Percentiles rank a stretch among this genome's conserved stretches.
Evolutionary conservation across 2,888 invertebrate genomes (phyloP).

Genomic region (Acleris holmiana): DNA sequence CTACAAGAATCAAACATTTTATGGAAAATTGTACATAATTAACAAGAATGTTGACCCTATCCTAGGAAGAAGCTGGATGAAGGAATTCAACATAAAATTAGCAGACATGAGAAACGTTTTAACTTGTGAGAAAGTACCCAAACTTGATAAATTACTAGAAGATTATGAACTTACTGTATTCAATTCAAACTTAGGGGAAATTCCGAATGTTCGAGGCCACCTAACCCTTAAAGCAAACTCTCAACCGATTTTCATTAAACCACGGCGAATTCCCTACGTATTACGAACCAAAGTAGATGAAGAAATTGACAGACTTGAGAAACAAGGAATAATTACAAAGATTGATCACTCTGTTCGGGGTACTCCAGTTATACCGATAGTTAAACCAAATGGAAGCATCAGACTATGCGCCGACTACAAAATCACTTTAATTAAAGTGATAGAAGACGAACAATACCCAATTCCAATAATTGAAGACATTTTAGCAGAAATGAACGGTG

Average conservation of each 20-base stretch:
- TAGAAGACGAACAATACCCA: conserved; percentile 8
- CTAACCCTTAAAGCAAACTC: not conserved
- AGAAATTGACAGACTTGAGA: not conserved
- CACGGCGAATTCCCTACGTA: not conserved
- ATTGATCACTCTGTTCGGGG: conserved; percentile 1
- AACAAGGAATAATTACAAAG: conserved; percentile 6
- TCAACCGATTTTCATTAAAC: not conserved
- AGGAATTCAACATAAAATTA: not conserved
- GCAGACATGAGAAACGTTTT: not conserved
- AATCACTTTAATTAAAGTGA: conserved; percentile 1
- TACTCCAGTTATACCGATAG: not conserved
- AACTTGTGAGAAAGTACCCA: not conserved
- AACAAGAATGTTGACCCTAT: not conserved
- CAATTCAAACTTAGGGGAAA: not conserved
- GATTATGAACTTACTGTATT: not conserved
- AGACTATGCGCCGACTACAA: conserved; percentile 1
- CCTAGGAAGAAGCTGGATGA: conserved; percentile 27
- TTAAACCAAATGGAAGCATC: not conserved
- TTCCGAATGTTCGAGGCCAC: not conserved
- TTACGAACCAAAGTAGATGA: not conserved
- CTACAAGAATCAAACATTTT: not conserved
- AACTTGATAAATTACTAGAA: not conserved
- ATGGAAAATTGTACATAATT: not conserved
- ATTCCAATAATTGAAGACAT: conserved; percentile 13
- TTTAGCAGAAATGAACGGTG: conserved; percentile 1